These are phyloP conservation scores for Leucoraja ocellata DNA, from an alignment of 2,797 vertebrate species.

Conservation along the genomic window DNA sequence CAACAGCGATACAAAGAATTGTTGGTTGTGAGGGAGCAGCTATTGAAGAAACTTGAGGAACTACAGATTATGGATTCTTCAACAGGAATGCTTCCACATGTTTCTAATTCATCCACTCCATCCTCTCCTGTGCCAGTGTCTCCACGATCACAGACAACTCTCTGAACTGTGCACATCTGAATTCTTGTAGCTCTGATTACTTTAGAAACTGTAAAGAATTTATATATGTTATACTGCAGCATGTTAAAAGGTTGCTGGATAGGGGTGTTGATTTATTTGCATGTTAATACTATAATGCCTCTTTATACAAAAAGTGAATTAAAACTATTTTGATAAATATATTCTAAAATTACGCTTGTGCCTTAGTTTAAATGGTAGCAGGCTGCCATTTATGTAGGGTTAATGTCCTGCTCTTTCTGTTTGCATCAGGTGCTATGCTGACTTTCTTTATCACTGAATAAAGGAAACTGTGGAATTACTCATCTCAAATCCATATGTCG, in stretches of 20 bases:
- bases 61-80: constrained; percentile 76
- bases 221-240: constrained; percentile 14
- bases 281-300: constrained; percentile 37
- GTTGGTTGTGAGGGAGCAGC: constrained; percentile 80
- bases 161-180: constrained; percentile 54
- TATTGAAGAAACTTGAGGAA: constrained; percentile 87
- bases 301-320: constrained; percentile 37
- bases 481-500: constrained; percentile 28
- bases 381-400: constrained; percentile 34
- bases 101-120: constrained; percentile 67
- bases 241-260: constrained; percentile 35
- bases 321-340: constrained; percentile 38
- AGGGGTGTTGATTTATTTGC: constrained; percentile 35
- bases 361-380: constrained; percentile 37
- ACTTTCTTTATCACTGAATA: constrained; percentile 14
- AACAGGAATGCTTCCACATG: constrained; percentile 50
- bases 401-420: constrained; percentile 32
- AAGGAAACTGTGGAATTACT: constrained; percentile 33
- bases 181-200: constrained; percentile 13
- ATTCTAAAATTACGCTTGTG: constrained; percentile 27
- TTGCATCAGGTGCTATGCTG: neutral
- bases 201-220: constrained; percentile 24
- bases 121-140: constrained; percentile 76
- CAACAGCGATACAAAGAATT: constrained; percentile 95
- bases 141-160: constrained; percentile 84